Evolutionary conservation across 2,888 invertebrate genomes (phyloP).

Genomic region (Helicoverpa assulta): DNA sequence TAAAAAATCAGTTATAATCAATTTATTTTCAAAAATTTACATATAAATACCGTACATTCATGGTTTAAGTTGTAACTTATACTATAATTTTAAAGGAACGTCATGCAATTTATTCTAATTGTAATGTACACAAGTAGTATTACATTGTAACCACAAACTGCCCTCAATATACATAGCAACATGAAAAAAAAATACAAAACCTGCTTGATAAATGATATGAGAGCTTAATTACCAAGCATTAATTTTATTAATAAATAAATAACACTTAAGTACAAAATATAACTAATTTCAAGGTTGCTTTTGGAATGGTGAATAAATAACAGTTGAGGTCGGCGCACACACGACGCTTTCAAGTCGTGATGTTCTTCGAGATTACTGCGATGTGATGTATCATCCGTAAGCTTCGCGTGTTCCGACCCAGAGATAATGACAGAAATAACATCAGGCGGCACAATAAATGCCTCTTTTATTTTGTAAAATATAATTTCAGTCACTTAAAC

Average conservation of each 20-base stretch:
- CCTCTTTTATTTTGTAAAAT: conserved; percentile 53
- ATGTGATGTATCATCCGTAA: conserved; percentile 6
- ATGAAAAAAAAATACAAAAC: conserved; percentile 35
- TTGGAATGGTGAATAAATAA: conserved; percentile 64
- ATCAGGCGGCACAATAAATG: conserved; percentile 53
- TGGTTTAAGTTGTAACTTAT: conserved; percentile 56
- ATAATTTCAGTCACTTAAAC: conserved; percentile 61
- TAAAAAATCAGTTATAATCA: conserved; percentile 54
- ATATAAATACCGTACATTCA: conserved; percentile 71
- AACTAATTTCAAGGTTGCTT: conserved; percentile 59
- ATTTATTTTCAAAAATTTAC: conserved; percentile 76
- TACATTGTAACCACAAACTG: conserved; percentile 37
- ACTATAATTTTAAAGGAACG: conserved; percentile 64
- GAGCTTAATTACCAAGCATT: conserved; percentile 40
- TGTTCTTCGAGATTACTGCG: conserved; percentile 3
- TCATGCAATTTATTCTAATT: conserved; percentile 49
- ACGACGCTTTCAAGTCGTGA: conserved; percentile 6
- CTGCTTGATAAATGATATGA: conserved; percentile 29
- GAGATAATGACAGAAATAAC: conserved; percentile 18
- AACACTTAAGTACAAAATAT: conserved; percentile 61
- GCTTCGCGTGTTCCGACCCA: conserved; percentile 19
- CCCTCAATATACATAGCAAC: conserved; percentile 33
- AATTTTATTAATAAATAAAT: conserved; percentile 64
- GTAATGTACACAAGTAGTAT: conserved; percentile 49
- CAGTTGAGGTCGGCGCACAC: conserved; percentile 16